Evolutionary conservation across 2,888 invertebrate species (phyloP).

Genomic region (Hyles lineata): DNA sequence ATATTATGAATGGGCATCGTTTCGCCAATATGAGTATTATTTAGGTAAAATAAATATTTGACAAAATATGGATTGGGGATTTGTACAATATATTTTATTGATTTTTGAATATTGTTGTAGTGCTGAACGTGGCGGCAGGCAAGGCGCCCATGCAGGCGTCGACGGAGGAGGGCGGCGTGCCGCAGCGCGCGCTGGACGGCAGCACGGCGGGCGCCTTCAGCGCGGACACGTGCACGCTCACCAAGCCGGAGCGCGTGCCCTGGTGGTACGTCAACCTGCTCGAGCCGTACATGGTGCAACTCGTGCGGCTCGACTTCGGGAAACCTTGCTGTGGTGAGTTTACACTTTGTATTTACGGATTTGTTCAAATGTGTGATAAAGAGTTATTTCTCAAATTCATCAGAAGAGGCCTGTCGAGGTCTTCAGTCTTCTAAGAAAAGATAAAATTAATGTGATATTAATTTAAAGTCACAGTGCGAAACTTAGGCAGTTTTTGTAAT

Average conservation of each 20-base stretch:
- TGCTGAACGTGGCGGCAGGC: conserved; percentile 96
- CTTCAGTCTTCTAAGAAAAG: no score
- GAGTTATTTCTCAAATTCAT: no score
- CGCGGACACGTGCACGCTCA: conserved; percentile 94
- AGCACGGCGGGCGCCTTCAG: conserved; percentile 93
- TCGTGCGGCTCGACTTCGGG: conserved; percentile 95
- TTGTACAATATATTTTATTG: no score
- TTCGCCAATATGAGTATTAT: no score
- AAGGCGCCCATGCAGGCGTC: conserved; percentile 98
- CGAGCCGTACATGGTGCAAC: conserved; percentile 97
- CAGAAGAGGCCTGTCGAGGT: no score
- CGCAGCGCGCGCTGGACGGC: conserved; percentile 96
- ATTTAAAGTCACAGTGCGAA: no score
- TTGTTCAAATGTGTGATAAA: background rate
- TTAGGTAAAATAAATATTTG: no score
- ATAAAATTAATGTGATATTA: no score
- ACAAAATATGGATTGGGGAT: no score
- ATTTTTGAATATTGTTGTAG: conserved; percentile 76
- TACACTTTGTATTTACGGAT: background rate
- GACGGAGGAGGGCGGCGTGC: conserved; percentile 92
- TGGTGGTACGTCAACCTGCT: conserved; percentile 98
- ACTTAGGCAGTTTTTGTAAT: no score
- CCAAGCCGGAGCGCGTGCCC: conserved; percentile 92
- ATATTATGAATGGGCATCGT: no score
- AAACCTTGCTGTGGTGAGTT: conserved; percentile 95